Evolutionary conservation across 2,797 vertebrate species (phyloP).

Genomic region (Tokudaia muenninki): DNA sequence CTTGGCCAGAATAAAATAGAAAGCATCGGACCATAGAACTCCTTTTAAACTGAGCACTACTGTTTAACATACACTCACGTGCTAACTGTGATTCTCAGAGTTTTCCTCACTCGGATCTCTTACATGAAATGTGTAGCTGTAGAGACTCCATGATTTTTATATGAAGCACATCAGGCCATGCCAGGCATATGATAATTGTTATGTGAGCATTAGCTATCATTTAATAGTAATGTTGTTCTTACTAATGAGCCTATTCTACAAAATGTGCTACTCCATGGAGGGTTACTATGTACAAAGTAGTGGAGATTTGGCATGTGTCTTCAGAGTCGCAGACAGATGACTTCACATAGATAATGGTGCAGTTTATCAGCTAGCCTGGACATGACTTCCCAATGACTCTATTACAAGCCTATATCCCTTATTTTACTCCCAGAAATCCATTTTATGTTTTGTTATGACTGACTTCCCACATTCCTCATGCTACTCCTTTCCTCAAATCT

Average conservation of each 20-base stretch:
- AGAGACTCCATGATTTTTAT: neutral
- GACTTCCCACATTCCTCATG: constrained; percentile 31
- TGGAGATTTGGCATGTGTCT: neutral
- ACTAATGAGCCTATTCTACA: neutral
- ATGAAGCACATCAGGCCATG: neutral
- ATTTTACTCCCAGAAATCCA: constrained; percentile 48
- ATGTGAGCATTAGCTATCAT: neutral
- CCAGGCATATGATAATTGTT: neutral
- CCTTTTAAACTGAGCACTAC: neutral
- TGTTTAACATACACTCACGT: constrained; percentile 23
- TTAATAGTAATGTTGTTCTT: neutral
- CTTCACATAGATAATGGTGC: neutral
- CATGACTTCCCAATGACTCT: neutral
- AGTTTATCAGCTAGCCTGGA: constrained; percentile 5
- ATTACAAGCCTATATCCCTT: neutral
- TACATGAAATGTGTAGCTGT: constrained; percentile 15
- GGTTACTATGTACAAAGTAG: neutral
- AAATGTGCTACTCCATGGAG: constrained; percentile 26
- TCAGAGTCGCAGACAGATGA: constrained; percentile 20
- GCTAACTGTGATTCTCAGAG: neutral
- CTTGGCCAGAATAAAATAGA: constrained; percentile 52
- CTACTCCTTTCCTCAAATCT: constrained; percentile 14
- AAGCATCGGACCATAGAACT: constrained; percentile 28
- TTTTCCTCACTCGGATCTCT: constrained; percentile 12
- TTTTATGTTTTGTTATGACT: neutral